These are phyloP conservation scores for Drosophila orosa DNA, from an alignment of 1,140 invertebrate genomes.

Conservation along the genomic window DNA sequence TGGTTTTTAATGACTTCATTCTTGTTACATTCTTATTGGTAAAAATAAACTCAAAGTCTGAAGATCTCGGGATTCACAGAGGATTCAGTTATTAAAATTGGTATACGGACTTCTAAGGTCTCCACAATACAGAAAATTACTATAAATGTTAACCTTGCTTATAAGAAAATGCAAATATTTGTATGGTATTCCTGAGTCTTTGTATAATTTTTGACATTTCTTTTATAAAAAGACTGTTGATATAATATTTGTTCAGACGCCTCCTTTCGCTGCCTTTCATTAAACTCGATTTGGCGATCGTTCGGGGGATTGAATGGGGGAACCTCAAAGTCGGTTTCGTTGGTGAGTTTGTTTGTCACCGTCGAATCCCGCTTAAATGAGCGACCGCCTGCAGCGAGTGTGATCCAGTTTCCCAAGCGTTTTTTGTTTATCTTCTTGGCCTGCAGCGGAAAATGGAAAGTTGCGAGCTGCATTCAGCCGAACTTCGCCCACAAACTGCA, in stretches of 20 bases:
- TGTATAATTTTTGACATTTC: neutral
- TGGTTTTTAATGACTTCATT: no score
- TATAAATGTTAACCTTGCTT: neutral
- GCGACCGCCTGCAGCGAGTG: slow-evolving; percentile 28
- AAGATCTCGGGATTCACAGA: neutral
- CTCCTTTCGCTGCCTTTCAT: slow-evolving; percentile 44
- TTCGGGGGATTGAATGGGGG: slow-evolving; percentile 8
- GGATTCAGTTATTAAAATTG: neutral
- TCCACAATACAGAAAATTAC: no score
- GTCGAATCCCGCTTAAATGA: slow-evolving; percentile 25
- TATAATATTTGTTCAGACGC: neutral
- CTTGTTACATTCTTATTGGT: no score
- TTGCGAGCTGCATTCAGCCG: slow-evolving; percentile 46
- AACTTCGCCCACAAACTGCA: slow-evolving; percentile 50
- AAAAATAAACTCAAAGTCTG: no score
- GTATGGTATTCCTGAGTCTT: neutral
- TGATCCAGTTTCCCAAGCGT: slow-evolving; percentile 41
- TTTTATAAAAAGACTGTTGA: slow-evolving; percentile 4
- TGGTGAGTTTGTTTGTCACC: slow-evolving; percentile 36
- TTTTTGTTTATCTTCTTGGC: slow-evolving; percentile 45
- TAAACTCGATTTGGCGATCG: slow-evolving; percentile 40
- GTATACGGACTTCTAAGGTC: neutral
- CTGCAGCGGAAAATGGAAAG: slow-evolving; percentile 49
- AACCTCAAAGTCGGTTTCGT: slow-evolving; percentile 8
- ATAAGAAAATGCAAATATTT: neutral